Evolutionary conservation across 2,888 invertebrate genomes (phyloP).

Genomic region (Anoncus sp.): DNA sequence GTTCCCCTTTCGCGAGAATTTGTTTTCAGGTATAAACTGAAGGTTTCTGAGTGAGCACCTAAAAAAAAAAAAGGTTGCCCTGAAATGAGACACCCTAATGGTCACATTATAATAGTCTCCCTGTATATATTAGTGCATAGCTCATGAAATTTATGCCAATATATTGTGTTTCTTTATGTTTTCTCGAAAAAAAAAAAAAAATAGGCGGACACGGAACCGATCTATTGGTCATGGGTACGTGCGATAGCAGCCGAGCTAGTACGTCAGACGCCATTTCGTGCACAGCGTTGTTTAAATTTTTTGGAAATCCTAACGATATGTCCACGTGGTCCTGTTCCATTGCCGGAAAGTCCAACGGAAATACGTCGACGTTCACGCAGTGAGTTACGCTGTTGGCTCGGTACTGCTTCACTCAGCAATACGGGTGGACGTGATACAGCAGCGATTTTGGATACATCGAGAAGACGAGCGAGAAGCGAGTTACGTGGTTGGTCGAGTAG

Average conservation of each 20-base stretch:
- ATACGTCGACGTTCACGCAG: constrained; percentile 79
- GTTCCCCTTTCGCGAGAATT: no score
- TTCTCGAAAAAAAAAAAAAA: not conserved
- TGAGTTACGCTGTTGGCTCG: constrained; percentile 80
- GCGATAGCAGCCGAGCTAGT: constrained; percentile 90
- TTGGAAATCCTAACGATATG: constrained; percentile 88
- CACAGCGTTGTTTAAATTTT: constrained; percentile 86
- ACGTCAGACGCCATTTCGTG: constrained; percentile 89
- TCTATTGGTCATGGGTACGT: constrained; percentile 90
- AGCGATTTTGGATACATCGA: constrained; percentile 74
- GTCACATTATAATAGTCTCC: no score
- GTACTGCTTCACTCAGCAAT: constrained; percentile 69
- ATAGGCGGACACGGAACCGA: constrained; percentile 88
- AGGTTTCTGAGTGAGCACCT: no score
- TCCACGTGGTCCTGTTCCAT: constrained; percentile 84
- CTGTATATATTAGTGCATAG: no score
- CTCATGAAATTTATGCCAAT: no score
- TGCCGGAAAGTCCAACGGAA: constrained; percentile 84
- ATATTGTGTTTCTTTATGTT: constrained; percentile 7
- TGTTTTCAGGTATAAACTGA: no score
- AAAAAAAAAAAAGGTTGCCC: no score
- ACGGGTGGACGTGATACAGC: constrained; percentile 58
- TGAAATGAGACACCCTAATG: no score
- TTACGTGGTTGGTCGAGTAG: constrained; percentile 81
- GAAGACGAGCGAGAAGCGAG: constrained; percentile 79